These are phyloP conservation scores for Meiosimyza decipiens DNA, from an alignment of 2,888 invertebrate species.

Conservation along the genomic window DNA sequence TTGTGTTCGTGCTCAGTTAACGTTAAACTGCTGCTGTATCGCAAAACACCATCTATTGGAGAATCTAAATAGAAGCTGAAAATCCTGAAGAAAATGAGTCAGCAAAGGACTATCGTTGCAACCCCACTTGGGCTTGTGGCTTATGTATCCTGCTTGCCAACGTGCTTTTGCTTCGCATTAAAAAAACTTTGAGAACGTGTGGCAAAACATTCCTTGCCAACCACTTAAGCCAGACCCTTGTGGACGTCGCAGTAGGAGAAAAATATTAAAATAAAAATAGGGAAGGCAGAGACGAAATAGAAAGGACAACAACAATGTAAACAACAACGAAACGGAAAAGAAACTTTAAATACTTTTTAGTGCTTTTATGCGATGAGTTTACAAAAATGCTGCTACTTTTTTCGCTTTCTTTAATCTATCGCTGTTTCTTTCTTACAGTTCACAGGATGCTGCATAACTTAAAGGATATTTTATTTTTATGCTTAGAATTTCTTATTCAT, in stretches of 20 bases:
- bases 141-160: too few species aligned
- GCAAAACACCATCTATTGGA: neutral
- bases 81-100: too few species aligned
- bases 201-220: too few species aligned
- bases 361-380: neutral
- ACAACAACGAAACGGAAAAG: too few species aligned
- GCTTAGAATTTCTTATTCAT: neutral
- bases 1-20: too few species aligned
- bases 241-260: neutral
- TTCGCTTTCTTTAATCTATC: too few species aligned
- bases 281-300: neutral
- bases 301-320: neutral
- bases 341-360: slow-evolving; percentile 4
- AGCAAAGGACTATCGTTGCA: too few species aligned
- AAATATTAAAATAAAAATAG: neutral
- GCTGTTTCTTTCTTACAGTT: too few species aligned
- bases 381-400: neutral
- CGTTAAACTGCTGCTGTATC: neutral
- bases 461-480: slow-evolving; percentile 2
- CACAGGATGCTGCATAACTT: neutral
- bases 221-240: too few species aligned
- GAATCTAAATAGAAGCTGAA: neutral
- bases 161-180: too few species aligned
- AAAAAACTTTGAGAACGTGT: too few species aligned
- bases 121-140: too few species aligned